Evolutionary conservation across 2,113 vertebrate species (phyloP), one percentile per base, ranked within the genome.

Genomic region (Hydrolagus affinis): DNA sequence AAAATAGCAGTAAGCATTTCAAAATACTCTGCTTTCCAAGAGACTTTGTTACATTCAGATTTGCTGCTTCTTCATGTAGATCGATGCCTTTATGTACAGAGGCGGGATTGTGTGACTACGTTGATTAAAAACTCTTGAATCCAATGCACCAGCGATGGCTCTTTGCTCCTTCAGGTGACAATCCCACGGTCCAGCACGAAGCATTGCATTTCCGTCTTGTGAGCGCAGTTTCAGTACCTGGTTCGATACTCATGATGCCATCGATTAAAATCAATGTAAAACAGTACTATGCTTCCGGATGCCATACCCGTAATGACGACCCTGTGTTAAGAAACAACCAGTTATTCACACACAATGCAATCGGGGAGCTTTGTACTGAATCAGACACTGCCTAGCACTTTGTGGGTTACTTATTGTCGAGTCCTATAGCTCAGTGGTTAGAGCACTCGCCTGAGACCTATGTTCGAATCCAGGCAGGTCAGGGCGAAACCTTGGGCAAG

Each of bases 231-330:
- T 98, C 93, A 99, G 93, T 98, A 99, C 89, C 97, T 91, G 86
- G 95, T 98, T 86, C 98, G 98, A 92, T 98, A 98, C 90, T 99
- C 98, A 0, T 98, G 96, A 88, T 99, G 97, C 98, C 98, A 99
- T 78, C 96, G 94, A 90, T 98, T 98, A 89, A 99, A 99, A 88
- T 99, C 96, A 0, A 98, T 99, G 94, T 99, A 98, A 91, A 99
- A 99, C 85, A 99, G 95, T 11, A 99, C 98, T 56, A 99, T 99
- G 90, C 98, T 99, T 56, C 97, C 97, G 0, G 97, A 98, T 0
- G 97, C 96, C 98, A 99, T 99, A 86, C 98, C 98, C 0, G 97
- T 95, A 88, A 99, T 97, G 88, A 99, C 94, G 87, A 97, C 98
- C 95, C 98, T 99, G 72, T 3, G 75, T 57, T 32, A 15, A 75